A percentile compares a stretch with the other conserved stretches of the same genome.
Evolutionary conservation across 2,888 invertebrate species (phyloP).

Genomic region (Flexamia atlantica): DNA sequence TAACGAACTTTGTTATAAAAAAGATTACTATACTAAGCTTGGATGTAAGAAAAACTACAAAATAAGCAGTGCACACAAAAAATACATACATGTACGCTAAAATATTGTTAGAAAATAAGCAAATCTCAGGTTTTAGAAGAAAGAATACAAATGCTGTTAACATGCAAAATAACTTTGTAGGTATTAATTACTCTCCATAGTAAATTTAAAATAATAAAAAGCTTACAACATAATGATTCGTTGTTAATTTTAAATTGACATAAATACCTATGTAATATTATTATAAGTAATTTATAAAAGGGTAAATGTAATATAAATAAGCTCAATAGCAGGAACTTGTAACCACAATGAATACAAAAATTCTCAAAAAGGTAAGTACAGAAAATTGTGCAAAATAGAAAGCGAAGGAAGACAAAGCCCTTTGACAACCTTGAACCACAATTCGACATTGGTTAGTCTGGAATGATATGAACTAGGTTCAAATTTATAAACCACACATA

Average conservation of each 20-base stretch:
- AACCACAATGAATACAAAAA: constrained; percentile 16
- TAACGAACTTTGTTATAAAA: too few relatives aligned
- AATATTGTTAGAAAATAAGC: too few relatives aligned
- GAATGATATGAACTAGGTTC: constrained; percentile 19
- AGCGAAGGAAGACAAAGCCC: constrained; percentile 30
- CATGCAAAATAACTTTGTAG: too few relatives aligned
- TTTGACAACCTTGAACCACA: constrained; percentile 31
- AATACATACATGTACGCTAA: too few relatives aligned
- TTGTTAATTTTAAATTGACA: neutral
- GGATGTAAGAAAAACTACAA: too few relatives aligned
- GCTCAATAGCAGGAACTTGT: constrained; percentile 53
- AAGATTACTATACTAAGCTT: too few relatives aligned
- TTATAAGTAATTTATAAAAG: neutral
- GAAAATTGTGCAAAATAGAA: neutral
- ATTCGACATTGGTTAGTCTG: neutral
- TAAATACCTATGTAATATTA: neutral
- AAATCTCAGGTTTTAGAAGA: too few relatives aligned
- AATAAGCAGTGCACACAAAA: too few relatives aligned
- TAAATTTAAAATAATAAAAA: neutral
- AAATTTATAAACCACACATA: neutral
- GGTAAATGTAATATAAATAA: constrained; percentile 47
- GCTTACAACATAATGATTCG: neutral
- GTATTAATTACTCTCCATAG: too few relatives aligned
- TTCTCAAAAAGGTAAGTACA: constrained; percentile 36
- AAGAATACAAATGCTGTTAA: too few relatives aligned